Evolutionary conservation across 1,140 invertebrate species (phyloP), one percentile per base, ranked within the genome.

Genomic region (Cephus cinctus): DNA sequence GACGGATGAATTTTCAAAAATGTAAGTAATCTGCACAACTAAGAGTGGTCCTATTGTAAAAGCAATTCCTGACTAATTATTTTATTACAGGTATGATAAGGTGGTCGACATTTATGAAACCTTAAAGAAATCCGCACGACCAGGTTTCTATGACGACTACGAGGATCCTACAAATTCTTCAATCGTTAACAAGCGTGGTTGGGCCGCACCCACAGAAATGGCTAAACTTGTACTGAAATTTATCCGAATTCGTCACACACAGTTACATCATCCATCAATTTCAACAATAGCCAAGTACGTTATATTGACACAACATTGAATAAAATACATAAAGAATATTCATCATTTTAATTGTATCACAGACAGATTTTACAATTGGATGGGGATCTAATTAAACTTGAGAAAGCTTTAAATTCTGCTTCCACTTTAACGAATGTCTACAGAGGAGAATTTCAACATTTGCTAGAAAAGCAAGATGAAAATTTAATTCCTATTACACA

Each of bases 11-110:
- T 49, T 57, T 27, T 54, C 39, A 0, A 5, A 31, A 12, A 3
- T 60, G 65, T 65, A 49, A 60, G 57, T 56, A 19, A 50, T 12
- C n/a, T n/a, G n/a, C n/a, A 27, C n/a, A 43, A 18, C n/a, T 36
- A 35, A 12, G 12, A 47, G 45, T 3, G 18, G 2, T 36, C 8
- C 6, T 41, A 42, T 41, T 41, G 20, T 40, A 6, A 4, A 34
- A 14, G 21, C n/a, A n/a, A n/a, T n/a, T n/a, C n/a, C n/a, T n/a
- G n/a, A n/a, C n/a, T 38, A 20, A 32, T 43, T 38, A 3, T 46
- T 48, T 19, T 25, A 23, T 38, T 54, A 15, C 30, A 67, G 65
- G 15, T 65, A 52, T 22, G 23, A 56, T 23, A 40, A 60, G 2
- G 52, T 50, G 5, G 43, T 36, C 16, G 22, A 50, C 4, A 23